phyloP scores from a whole-genome alignment of 2,113 vertebrate genomes.

The Porphyrio hochstetteri region DNA sequence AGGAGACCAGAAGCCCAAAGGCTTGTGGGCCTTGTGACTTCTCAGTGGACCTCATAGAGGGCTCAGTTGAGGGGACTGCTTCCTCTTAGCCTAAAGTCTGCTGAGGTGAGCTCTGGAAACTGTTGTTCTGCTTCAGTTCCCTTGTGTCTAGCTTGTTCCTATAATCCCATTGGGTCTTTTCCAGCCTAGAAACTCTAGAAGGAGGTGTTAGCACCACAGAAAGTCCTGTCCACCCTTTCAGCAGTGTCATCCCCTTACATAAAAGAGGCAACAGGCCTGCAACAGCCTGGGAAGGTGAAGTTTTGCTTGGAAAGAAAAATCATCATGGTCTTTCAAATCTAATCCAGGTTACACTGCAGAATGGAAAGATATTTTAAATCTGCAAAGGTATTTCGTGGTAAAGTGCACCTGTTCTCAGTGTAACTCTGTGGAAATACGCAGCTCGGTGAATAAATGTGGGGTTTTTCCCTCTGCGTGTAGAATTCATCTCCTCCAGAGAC shows the following conservation, averaged over 20 bases:
- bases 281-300: not conserved
- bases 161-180: not conserved
- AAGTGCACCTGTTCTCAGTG: not conserved
- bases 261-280: not conserved
- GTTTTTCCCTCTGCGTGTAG: not conserved
- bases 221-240: not conserved
- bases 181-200: not conserved
- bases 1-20: not conserved
- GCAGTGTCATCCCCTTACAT: not conserved
- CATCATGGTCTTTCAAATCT: not conserved
- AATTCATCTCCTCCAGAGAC: not conserved
- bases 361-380: not conserved
- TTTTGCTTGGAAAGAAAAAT: not conserved
- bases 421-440: not conserved
- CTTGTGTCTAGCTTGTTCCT: not conserved
- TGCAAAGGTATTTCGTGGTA: not conserved
- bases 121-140: not conserved
- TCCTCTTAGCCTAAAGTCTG: not conserved
- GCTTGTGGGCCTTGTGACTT: not conserved
- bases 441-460: not conserved
- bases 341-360: not conserved
- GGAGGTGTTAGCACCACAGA: fast-evolving
- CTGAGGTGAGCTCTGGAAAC: not conserved
- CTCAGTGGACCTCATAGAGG: not conserved
- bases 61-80: fast-evolving